Evolutionary conservation across 2,888 invertebrate genomes (phyloP).

Genomic region (Dendrolimus pini): DNA sequence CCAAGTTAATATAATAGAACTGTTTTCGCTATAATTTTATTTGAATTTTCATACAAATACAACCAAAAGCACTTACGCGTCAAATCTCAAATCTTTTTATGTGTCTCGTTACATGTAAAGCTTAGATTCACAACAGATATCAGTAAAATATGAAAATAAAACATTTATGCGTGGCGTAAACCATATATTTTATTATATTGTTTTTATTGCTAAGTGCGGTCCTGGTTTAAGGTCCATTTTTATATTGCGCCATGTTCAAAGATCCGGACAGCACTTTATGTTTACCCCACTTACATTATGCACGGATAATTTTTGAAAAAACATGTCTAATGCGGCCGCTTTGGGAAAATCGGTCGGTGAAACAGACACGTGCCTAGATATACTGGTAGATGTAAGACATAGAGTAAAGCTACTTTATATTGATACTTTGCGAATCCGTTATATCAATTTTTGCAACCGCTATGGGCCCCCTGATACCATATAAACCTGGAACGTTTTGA

Average conservation of each 20-base stretch:
- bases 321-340: background rate
- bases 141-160: background rate
- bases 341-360: too few species aligned
- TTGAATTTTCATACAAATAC: too few species aligned
- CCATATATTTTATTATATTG: background rate
- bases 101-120: conserved; percentile 2
- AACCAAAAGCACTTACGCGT: too few species aligned
- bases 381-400: too few species aligned
- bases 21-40: too few species aligned
- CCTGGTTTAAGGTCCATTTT: conserved; percentile 22
- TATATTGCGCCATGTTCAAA: conserved; percentile 25
- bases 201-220: conserved; percentile 12
- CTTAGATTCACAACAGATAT: conserved; percentile 8
- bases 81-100: background rate
- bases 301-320: background rate
- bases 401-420: too few species aligned
- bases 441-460: too few species aligned
- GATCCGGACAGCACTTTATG: conserved; percentile 24
- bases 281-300: conserved; percentile 14
- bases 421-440: too few species aligned
- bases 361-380: too few species aligned
- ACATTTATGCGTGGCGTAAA: background rate
- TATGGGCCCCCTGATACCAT: too few species aligned
- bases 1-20: too few species aligned
- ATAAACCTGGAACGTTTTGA: too few species aligned